A percentile compares a stretch with the other conserved stretches of the same genome.
Conservation (phyloP, 2,888 invertebrate species). For the Hofmannophila pseudospretella region DNA sequence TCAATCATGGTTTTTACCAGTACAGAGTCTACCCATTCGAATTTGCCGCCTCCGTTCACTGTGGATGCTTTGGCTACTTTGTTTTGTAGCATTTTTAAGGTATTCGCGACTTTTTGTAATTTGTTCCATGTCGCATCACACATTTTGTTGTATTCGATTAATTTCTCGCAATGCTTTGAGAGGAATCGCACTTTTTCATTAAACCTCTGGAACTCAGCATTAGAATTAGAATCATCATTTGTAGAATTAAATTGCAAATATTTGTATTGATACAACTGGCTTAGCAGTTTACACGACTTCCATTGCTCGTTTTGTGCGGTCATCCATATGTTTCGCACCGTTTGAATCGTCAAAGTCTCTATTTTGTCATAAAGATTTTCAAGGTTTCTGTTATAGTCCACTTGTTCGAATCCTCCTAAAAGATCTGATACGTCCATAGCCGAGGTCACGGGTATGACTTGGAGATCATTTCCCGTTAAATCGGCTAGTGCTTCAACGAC, state of each 20-base stretch:
- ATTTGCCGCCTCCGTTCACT: conserved; percentile 90
- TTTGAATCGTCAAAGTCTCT: conserved; percentile 71
- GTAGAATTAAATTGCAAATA: conserved; percentile 26
- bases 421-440: conserved; percentile 97
- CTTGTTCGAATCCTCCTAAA: conserved; percentile 98
- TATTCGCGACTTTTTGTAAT: conserved; percentile 39
- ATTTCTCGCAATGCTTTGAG: conserved; percentile 37
- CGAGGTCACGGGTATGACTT: conserved; percentile 89
- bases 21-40: conserved; percentile 95
- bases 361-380: conserved; percentile 81
- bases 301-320: conserved; percentile 29
- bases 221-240: conserved; percentile 29
- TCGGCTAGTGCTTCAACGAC: conserved; percentile 86
- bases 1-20: conserved; percentile 89
- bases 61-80: conserved; percentile 76
- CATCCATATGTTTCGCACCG: conserved; percentile 67
- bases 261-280: conserved; percentile 47
- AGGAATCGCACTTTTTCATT: conserved; percentile 48
- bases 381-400: conserved; percentile 84
- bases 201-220: conserved; percentile 31
- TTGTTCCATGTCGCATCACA: conserved; percentile 20
- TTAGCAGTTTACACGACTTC: conserved; percentile 43
- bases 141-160: conserved; percentile 27
- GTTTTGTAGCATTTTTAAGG: conserved; percentile 50
- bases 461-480: conserved; percentile 84